phyloP scores from a whole-genome alignment of 1,140 invertebrate genomes.

The Ceratina calcarata region DNA sequence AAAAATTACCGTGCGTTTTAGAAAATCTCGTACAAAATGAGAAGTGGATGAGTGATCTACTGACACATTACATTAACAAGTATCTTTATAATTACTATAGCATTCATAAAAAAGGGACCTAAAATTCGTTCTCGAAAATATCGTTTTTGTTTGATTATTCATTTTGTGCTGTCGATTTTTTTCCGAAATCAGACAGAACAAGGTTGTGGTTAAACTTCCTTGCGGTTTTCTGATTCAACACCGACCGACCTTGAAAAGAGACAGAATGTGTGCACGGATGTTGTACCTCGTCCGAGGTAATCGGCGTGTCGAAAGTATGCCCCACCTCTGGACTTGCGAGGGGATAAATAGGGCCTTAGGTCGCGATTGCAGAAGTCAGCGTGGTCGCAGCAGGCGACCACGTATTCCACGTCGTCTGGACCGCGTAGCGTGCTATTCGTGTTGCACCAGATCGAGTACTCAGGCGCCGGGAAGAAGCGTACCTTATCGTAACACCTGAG shows the following conservation, averaged over 20 bases:
- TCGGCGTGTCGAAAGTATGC: constrained; percentile 67
- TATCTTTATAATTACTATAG: too few species aligned
- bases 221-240: too few species aligned
- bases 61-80: too few species aligned
- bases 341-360: constrained; percentile 76
- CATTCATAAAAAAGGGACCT: too few species aligned
- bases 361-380: constrained; percentile 83
- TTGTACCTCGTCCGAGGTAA: constrained; percentile 74
- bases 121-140: too few species aligned
- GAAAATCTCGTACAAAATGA: too few species aligned
- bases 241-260: constrained; percentile 8
- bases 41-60: too few species aligned
- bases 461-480: constrained; percentile 79
- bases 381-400: constrained; percentile 81
- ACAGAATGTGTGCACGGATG: constrained; percentile 8
- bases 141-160: too few species aligned
- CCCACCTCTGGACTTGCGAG: constrained; percentile 65
- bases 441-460: constrained; percentile 79
- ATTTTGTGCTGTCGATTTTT: too few species aligned
- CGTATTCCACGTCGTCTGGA: constrained; percentile 72
- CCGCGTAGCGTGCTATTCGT: constrained; percentile 70
- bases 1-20: too few species aligned
- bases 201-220: too few species aligned
- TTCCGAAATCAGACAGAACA: too few species aligned
- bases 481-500: constrained; percentile 82